These are phyloP conservation scores for Alosa sapidissima DNA, from an alignment of 2,797 vertebrate species.

Conservation along the genomic window DNA sequence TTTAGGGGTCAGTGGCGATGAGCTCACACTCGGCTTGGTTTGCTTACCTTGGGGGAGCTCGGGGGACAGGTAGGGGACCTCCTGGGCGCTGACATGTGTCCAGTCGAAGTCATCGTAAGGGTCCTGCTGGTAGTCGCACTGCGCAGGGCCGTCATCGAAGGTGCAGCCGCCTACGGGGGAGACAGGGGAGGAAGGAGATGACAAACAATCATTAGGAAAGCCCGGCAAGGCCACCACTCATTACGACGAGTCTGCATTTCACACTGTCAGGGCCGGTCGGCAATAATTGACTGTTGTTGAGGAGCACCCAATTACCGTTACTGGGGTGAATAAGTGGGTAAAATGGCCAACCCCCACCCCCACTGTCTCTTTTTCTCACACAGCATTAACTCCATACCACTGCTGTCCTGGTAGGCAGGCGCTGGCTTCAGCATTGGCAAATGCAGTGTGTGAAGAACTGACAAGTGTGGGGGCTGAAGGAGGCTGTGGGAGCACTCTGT, in stretches of 20 bases:
- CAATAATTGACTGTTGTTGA: constrained; percentile 21
- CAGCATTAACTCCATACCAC: neutral
- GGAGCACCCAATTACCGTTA: constrained; percentile 14
- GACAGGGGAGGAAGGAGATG: neutral
- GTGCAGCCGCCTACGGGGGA: constrained; percentile 84
- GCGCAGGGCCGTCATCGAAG: constrained; percentile 89
- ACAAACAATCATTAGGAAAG: constrained; percentile 11
- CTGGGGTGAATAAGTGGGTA: constrained; percentile 11
- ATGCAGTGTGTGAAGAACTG: constrained; percentile 3
- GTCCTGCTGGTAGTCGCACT: constrained; percentile 96
- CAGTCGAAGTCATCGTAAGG: constrained; percentile 96
- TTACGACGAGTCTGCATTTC: constrained; percentile 6
- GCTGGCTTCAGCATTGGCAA: neutral
- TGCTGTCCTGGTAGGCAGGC: neutral
- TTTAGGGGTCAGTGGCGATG: neutral
- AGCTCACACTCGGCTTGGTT: neutral
- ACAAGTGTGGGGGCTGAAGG: constrained; percentile 22
- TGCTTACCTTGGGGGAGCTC: constrained; percentile 92
- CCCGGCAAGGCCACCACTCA: neutral
- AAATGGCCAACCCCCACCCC: neutral
- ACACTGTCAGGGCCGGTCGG: neutral
- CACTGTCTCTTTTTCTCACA: neutral
- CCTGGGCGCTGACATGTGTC: constrained; percentile 92
- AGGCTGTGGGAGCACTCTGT: constrained; percentile 22
- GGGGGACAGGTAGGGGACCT: constrained; percentile 87